Percentiles rank a stretch among this genome's conserved stretches.
Conservation (phyloP, 2,888 invertebrate species). For the Ormia ochracea region DNA sequence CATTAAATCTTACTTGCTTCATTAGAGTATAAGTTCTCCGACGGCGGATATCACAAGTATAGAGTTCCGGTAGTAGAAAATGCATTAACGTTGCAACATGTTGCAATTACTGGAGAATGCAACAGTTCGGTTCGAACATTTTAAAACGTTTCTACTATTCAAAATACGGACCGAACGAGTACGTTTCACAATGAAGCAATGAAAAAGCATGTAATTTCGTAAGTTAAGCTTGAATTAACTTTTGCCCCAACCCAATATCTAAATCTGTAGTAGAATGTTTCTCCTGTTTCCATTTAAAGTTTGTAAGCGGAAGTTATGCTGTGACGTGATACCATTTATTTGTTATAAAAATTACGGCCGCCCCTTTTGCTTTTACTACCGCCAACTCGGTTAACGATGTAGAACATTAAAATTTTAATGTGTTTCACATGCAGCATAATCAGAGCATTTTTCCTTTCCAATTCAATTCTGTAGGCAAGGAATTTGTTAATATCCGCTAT, state of each 20-base stretch:
- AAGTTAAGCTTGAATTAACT: neutral
- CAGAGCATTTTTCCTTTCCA: neutral
- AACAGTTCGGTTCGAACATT: too few relatives aligned
- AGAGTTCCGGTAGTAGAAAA: too few relatives aligned
- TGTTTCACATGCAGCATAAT: neutral
- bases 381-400: too few relatives aligned
- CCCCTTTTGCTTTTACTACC: neutral
- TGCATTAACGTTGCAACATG: too few relatives aligned
- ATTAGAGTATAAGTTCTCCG: too few relatives aligned
- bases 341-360: neutral
- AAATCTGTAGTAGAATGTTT: neutral
- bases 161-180: too few relatives aligned
- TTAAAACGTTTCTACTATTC: too few relatives aligned
- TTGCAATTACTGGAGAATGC: too few relatives aligned
- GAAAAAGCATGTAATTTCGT: too few relatives aligned
- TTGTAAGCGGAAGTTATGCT: conserved; percentile 8
- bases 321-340: conserved; percentile 2
- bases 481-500: neutral
- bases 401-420: neutral
- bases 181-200: too few relatives aligned
- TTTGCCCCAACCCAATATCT: neutral
- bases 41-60: too few relatives aligned
- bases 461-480: neutral
- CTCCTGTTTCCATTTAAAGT: neutral
- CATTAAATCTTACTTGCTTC: too few relatives aligned